phyloP scores from a whole-genome alignment of 2,797 vertebrate genomes.

The Eospalax fontanierii region DNA sequence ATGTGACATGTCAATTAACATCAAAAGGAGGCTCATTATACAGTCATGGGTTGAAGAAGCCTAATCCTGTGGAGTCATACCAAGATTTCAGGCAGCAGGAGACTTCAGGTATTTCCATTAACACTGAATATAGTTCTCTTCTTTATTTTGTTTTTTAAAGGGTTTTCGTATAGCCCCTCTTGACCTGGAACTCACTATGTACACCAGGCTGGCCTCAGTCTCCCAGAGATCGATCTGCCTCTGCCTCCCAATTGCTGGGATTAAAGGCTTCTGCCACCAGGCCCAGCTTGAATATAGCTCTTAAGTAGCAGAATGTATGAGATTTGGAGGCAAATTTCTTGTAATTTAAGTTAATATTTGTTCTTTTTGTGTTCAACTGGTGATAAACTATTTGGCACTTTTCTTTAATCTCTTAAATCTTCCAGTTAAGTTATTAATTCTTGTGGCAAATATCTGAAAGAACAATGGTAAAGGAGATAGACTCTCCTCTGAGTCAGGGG shows the following conservation, averaged over 20 bases:
- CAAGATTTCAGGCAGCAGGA: background rate
- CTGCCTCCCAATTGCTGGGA: no score
- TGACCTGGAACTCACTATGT: no score
- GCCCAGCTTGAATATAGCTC: background rate
- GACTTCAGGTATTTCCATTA: background rate
- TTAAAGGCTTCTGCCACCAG: no score
- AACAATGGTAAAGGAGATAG: background rate
- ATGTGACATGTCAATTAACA: slow-evolving; percentile 30
- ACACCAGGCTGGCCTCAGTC: no score
- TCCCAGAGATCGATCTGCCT: no score
- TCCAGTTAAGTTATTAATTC: background rate
- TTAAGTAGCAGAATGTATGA: background rate
- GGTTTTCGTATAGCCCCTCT: no score
- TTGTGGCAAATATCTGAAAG: background rate
- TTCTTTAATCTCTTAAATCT: background rate
- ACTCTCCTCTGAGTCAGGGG: background rate
- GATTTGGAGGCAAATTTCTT: background rate
- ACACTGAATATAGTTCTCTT: background rate
- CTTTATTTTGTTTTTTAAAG: no score
- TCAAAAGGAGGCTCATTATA: background rate
- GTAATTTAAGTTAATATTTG: background rate
- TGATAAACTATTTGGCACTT: background rate
- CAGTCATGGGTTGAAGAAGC: background rate
- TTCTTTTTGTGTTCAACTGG: background rate
- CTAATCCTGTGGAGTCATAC: background rate